phyloP scores from a whole-genome alignment of 2,888 invertebrate genomes.

The Bellardia pandia region DNA sequence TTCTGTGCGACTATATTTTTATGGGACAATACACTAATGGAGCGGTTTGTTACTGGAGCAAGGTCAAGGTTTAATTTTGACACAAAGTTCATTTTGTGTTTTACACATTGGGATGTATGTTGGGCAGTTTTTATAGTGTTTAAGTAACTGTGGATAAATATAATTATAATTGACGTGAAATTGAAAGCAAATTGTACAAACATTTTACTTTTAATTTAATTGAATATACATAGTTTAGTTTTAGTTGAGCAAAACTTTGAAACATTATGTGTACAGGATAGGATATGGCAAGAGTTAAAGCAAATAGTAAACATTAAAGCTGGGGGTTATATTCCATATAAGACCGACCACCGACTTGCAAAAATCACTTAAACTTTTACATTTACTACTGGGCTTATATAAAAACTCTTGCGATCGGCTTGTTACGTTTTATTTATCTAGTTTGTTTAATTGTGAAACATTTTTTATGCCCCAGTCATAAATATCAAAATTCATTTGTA shows the following conservation, averaged over 20 bases:
- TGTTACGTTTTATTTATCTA: too few species aligned
- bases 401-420: too few species aligned
- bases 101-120: not conserved
- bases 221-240: not conserved
- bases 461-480: too few species aligned
- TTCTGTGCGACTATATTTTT: not conserved
- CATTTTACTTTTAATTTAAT: not conserved
- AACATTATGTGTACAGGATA: not conserved
- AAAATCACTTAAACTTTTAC: too few species aligned
- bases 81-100: conserved; percentile 28
- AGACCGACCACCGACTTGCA: too few species aligned
- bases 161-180: conserved; percentile 28
- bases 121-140: conserved; percentile 1
- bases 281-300: too few species aligned
- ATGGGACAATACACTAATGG: not conserved
- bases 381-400: too few species aligned
- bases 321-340: too few species aligned
- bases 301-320: too few species aligned
- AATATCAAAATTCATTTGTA: not conserved
- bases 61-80: conserved; percentile 50
- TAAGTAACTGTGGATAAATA: not conserved
- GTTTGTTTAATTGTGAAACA: too few species aligned
- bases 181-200: conserved; percentile 18
- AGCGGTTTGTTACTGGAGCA: conserved; percentile 36
- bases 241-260: not conserved